These are phyloP conservation scores for Julus scanicus DNA, from an alignment of 2,888 invertebrate genomes.

Conservation along the genomic window DNA sequence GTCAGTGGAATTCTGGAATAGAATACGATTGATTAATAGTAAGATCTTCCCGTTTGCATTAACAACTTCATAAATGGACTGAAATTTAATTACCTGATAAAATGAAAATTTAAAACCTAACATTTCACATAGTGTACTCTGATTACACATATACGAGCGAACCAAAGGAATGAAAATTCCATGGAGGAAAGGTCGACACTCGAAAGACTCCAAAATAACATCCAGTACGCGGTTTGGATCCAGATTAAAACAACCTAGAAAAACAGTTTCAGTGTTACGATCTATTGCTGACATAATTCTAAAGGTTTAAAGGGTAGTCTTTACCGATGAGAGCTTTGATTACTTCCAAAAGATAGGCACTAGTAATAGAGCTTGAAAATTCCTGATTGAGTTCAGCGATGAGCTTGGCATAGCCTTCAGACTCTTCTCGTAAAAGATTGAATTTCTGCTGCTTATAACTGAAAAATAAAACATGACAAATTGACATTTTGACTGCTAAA, in stretches of 20 bases:
- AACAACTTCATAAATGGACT: not conserved
- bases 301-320: constrained; percentile 58
- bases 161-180: constrained; percentile 87
- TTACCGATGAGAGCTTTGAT: constrained; percentile 93
- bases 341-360: constrained; percentile 78
- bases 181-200: constrained; percentile 73
- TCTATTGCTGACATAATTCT: not conserved
- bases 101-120: constrained; percentile 89
- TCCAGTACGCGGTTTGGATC: constrained; percentile 98
- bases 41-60: not conserved
- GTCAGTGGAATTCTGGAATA: constrained; percentile 53
- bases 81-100: constrained; percentile 66
- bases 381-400: constrained; percentile 91
- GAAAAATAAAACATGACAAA: constrained; percentile 65
- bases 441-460: constrained; percentile 99
- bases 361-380: constrained; percentile 58
- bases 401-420: constrained; percentile 98
- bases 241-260: constrained; percentile 94
- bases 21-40: not conserved
- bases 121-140: constrained; percentile 89
- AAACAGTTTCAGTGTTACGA: constrained; percentile 49
- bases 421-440: constrained; percentile 98
- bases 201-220: constrained; percentile 95
- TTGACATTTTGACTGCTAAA: not conserved
- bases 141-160: constrained; percentile 88